Evolutionary conservation across 2,888 invertebrate species (phyloP).

Genomic region (Julus scanicus): DNA sequence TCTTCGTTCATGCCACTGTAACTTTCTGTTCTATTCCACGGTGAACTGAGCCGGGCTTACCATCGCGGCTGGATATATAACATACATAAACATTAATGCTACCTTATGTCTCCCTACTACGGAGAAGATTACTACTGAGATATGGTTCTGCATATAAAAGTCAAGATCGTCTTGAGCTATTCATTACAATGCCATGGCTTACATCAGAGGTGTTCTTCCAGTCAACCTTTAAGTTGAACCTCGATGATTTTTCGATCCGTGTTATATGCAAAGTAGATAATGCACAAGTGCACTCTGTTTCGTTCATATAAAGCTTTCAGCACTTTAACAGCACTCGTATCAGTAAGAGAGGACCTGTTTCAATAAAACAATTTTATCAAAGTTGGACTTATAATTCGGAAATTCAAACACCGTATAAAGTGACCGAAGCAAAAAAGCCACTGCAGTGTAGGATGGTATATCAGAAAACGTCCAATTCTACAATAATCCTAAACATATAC

Average conservation of each 20-base stretch:
- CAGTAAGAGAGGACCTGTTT: not conserved
- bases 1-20: not conserved
- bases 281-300: not conserved
- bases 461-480: no score
- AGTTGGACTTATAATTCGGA: not conserved
- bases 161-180: slow-evolving; percentile 11
- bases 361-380: not conserved
- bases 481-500: no score
- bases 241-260: slow-evolving; percentile 20
- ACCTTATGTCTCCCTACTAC: slow-evolving; percentile 4
- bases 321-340: not conserved
- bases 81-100: not conserved
- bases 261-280: not conserved
- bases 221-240: slow-evolving; percentile 13
- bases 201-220: not conserved
- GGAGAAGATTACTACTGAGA: not conserved
- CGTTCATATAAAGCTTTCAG: not conserved
- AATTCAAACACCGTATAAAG: not conserved
- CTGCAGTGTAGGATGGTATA: not conserved
- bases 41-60: not conserved
- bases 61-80: not conserved
- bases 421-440: not conserved
- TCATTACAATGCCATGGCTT: not conserved
- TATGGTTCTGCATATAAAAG: slow-evolving; percentile 38
- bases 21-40: not conserved